Percentiles rank a stretch among this genome's conserved stretches.
These are phyloP conservation scores for Pipistrellus pipistrellus DNA, from an alignment of 2,797 vertebrate genomes.

Conservation along the genomic window DNA sequence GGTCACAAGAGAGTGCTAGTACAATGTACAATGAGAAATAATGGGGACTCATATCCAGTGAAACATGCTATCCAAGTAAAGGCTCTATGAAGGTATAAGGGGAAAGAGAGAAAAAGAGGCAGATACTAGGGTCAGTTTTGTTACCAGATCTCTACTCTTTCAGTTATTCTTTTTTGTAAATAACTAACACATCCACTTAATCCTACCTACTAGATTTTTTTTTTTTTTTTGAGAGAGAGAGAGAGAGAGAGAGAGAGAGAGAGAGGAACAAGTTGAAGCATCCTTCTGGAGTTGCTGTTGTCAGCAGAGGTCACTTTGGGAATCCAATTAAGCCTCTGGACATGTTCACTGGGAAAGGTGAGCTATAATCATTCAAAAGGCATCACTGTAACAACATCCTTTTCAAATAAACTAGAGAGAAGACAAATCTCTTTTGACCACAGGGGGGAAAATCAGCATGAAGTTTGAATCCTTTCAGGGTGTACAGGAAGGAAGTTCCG, in stretches of 20 bases:
- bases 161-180: neutral
- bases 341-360: conserved; percentile 44
- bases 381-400: conserved; percentile 41
- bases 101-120: neutral
- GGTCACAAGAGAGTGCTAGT: conserved; percentile 30
- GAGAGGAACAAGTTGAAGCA: neutral
- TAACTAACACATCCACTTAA: conserved; percentile 11
- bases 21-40: neutral
- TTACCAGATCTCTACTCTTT: neutral
- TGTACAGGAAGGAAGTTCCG: neutral
- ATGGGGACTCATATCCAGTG: neutral
- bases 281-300: neutral
- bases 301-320: conserved; percentile 40
- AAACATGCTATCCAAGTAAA: neutral
- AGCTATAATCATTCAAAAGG: conserved; percentile 57
- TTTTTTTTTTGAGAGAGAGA: neutral
- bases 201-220: neutral
- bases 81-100: neutral
- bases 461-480: neutral
- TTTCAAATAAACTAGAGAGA: conserved; percentile 63
- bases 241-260: too few relatives aligned
- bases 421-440: conserved; percentile 69
- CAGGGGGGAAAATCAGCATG: neutral
- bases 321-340: conserved; percentile 63
- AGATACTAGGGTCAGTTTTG: neutral